Evolutionary conservation across 2,888 invertebrate species (phyloP).

Genomic region (Folsomia manolachei): DNA sequence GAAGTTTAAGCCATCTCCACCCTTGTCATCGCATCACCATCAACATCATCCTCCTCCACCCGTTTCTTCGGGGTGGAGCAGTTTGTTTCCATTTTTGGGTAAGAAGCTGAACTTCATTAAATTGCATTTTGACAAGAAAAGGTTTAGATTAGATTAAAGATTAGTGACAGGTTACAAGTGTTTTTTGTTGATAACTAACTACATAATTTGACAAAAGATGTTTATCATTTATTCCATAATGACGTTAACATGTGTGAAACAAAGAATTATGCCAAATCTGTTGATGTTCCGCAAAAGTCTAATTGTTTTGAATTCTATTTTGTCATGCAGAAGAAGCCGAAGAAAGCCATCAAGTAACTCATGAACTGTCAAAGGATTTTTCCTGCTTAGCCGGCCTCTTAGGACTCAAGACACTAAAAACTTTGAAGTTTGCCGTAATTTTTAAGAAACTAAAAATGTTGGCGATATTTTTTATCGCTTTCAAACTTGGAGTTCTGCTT

Average conservation of each 20-base stretch:
- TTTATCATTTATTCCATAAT: no score
- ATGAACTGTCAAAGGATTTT: constrained; percentile 31
- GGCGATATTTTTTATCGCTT: constrained; percentile 26
- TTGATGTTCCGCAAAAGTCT: no score
- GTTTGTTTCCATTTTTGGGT: constrained; percentile 13
- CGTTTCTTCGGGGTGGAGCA: background rate
- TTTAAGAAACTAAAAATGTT: constrained; percentile 32
- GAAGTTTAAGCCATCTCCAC: constrained; percentile 6
- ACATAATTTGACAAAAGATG: no score
- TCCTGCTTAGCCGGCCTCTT: constrained; percentile 30
- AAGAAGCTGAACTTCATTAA: no score
- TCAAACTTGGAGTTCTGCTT: constrained; percentile 33
- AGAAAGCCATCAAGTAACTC: constrained; percentile 26
- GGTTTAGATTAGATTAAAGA: no score
- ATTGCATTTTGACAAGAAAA: no score
- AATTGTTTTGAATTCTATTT: background rate
- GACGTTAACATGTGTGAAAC: no score
- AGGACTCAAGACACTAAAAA: constrained; percentile 31
- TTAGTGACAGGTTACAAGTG: no score
- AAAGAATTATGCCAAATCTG: no score
- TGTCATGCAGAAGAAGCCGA: background rate
- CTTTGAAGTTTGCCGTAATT: constrained; percentile 23
- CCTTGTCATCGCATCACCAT: background rate
- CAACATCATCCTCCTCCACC: background rate
- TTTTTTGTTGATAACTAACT: no score